Conservation (phyloP, 2,797 vertebrate species). For the Bovichtus diacanthus region DNA sequence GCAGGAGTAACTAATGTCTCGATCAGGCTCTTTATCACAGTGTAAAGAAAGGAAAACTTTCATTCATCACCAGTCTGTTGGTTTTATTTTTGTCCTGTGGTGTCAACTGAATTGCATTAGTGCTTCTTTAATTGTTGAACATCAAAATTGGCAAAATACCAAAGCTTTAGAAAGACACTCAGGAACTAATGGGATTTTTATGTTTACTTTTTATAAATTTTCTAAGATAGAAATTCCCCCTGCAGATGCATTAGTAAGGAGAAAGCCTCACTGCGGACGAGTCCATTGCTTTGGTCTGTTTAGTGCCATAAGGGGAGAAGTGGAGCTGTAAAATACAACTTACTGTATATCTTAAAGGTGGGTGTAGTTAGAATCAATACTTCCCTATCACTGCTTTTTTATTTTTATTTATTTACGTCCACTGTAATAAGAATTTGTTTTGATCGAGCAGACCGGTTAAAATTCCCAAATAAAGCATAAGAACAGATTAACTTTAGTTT, state of each 20-base stretch:
- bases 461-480: neutral
- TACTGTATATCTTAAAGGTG: neutral
- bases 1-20: no score
- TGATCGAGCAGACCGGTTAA: neutral
- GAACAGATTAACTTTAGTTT: neutral
- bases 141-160: no score
- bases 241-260: no score
- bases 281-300: neutral
- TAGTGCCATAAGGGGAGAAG: neutral
- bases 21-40: neutral
- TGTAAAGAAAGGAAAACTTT: neutral
- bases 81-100: no score
- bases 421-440: neutral
- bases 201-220: no score
- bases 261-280: no score
- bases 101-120: neutral
- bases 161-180: no score
- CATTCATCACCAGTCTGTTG: neutral
- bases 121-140: no score
- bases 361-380: neutral
- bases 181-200: no score
- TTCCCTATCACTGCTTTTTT: no score
- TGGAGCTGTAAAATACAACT: neutral
- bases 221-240: no score
- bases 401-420: neutral